Evolutionary conservation across 2,113 vertebrate species (phyloP), one percentile per base, ranked within the genome.

Genomic region (Oncorhynchus masou): DNA sequence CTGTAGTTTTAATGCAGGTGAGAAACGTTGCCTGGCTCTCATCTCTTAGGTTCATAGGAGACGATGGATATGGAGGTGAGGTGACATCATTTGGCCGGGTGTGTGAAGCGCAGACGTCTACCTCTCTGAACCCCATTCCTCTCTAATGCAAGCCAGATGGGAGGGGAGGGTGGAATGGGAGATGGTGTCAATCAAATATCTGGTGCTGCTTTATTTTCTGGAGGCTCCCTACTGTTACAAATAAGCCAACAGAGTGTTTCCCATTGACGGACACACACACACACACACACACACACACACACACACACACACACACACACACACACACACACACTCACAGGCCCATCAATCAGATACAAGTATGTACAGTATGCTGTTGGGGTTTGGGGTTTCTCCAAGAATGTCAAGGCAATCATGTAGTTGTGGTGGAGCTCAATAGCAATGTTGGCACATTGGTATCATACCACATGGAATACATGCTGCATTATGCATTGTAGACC

Each of bases 61-160:
- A 75, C 74, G 78, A 76, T 66, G 57, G 74, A 75, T 67, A n/a
- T 39, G 29, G 77, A 75, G 71, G n/a, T 34, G 29, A 64, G 74
- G 67, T 89, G 90, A 92, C 78, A 85, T 91, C 88, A 88, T 80
- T 77, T 59, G 75, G 74, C 77, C 34, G 75, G 84, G 80, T 79
- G 76, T 76, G 82, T 74, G 78, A 73, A 79, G 76, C 39, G 39
- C 79, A 68, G 85, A 70, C 80, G 73, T 71, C 69, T 31, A 31
- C 74, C 84, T 85, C 90, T 85, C 78, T 87, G 84, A 88, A 71
- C 86, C 87, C 79, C 87, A 88, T 91, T 89, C 86, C 81, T 45
- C 83, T 80, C 49, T 91, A 93, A 94, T 92, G 81, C 84, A 93
- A 93, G 90, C 92, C 93, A 94, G 90, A 91, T 91, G 91, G 82